phyloP scores from a whole-genome alignment of 2,888 invertebrate species.

The Margaritifera margaritifera region DNA sequence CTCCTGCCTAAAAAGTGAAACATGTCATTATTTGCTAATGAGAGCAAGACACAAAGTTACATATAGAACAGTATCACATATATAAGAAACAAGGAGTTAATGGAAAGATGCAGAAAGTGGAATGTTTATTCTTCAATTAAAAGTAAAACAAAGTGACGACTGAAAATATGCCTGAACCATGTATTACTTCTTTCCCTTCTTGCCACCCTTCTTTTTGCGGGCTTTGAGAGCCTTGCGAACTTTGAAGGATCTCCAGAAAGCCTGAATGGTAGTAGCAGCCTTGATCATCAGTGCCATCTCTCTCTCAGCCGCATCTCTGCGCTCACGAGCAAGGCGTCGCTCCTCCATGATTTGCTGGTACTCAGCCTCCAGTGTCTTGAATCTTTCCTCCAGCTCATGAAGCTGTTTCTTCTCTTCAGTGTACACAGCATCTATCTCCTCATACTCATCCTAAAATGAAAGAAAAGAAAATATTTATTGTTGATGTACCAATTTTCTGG shows the following conservation, averaged over 20 bases:
- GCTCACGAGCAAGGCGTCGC: constrained; percentile 66
- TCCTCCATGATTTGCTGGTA: constrained; percentile 71
- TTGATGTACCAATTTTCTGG: no score
- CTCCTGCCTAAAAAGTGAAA: no score
- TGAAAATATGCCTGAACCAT: neutral
- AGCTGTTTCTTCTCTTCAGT: constrained; percentile 73
- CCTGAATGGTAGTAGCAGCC: constrained; percentile 72
- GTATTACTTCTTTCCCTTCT: constrained; percentile 48
- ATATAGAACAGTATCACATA: no score
- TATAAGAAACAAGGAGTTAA: no score
- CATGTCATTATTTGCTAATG: no score
- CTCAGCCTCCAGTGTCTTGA: constrained; percentile 70
- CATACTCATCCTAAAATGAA: constrained; percentile 68
- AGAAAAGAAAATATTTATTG: neutral
- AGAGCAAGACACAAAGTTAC: no score
- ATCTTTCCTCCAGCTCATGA: constrained; percentile 71
- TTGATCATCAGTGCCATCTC: constrained; percentile 68
- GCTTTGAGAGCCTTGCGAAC: constrained; percentile 71
- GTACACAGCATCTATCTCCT: constrained; percentile 71
- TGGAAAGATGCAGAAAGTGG: no score
- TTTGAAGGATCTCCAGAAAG: constrained; percentile 73
- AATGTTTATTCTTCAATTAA: no score
- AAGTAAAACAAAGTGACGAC: no score
- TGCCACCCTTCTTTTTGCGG: constrained; percentile 69
- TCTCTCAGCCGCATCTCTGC: constrained; percentile 68